Conservation (phyloP, 2,113 vertebrate genomes). For the Callipepla californica region DNA sequence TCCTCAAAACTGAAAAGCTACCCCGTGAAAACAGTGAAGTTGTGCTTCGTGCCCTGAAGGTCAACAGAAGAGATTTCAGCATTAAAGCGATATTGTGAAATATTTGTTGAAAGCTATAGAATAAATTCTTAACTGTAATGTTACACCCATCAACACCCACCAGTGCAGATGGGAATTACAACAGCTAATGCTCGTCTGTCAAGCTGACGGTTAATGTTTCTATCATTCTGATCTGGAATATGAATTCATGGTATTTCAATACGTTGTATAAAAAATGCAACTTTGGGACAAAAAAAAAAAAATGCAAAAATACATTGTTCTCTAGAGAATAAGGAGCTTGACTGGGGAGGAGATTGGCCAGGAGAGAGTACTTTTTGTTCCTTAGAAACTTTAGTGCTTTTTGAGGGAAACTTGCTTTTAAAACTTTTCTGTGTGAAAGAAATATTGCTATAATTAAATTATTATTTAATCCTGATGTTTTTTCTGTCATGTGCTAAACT, state of each 20-base stretch:
- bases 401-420: conserved; percentile 56
- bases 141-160: not conserved
- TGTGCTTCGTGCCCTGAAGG: not conserved
- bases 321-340: not conserved
- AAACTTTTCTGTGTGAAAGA: not conserved
- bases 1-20: not conserved
- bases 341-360: not conserved
- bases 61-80: not conserved
- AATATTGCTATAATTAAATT: not conserved
- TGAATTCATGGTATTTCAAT: not conserved
- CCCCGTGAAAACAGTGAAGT: not conserved
- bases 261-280: not conserved
- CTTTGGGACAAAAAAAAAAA: not conserved
- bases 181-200: not conserved
- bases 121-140: not conserved
- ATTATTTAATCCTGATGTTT: not conserved
- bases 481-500: not conserved
- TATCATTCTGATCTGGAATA: not conserved
- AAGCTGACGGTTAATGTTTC: not conserved
- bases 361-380: not conserved
- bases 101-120: not conserved
- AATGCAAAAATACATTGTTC: not conserved
- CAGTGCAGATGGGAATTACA: not conserved
- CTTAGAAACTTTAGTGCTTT: conserved; percentile 59
- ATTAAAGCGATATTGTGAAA: not conserved